A percentile compares a stretch with the other conserved stretches of the same genome.
Conservation (phyloP, 2,797 vertebrate genomes). For the Sebastes jordani region DNA sequence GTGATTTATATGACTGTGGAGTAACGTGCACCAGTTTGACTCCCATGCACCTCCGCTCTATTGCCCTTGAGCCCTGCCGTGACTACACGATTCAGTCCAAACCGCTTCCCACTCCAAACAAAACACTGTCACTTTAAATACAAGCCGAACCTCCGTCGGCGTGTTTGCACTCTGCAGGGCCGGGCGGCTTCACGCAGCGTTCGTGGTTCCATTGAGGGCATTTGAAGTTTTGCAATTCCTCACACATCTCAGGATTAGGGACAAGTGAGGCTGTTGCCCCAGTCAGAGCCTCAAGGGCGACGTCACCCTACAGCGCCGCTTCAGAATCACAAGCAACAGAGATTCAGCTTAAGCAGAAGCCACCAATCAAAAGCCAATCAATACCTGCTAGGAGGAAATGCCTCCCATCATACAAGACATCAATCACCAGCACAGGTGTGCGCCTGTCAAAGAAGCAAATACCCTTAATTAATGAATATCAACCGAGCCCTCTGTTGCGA, state of each 20-base stretch:
- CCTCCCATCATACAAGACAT: slow-evolving; percentile 44
- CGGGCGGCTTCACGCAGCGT: not conserved
- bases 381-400: slow-evolving; percentile 37
- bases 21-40: slow-evolving; percentile 9
- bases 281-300: slow-evolving; percentile 53
- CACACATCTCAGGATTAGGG: slow-evolving; percentile 53
- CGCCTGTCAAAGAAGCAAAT: slow-evolving; percentile 47
- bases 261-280: slow-evolving; percentile 42
- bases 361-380: slow-evolving; percentile 39
- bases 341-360: slow-evolving; percentile 21
- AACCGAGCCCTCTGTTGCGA: slow-evolving; percentile 32
- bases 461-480: slow-evolving; percentile 60
- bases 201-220: slow-evolving; percentile 4
- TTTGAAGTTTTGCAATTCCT: slow-evolving; percentile 54
- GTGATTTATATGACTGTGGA: slow-evolving; percentile 27
- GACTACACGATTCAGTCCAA: slow-evolving; percentile 53
- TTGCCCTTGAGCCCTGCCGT: slow-evolving; percentile 52
- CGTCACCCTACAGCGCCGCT: slow-evolving; percentile 15
- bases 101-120: slow-evolving; percentile 51
- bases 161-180: slow-evolving; percentile 48
- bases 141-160: slow-evolving; percentile 30
- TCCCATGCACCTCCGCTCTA: slow-evolving; percentile 26
- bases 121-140: slow-evolving; percentile 68
- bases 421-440: slow-evolving; percentile 64
- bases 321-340: slow-evolving; percentile 50